A percentile compares a stretch with the other conserved stretches of the same genome.
These are phyloP conservation scores for Drosophila incognita DNA, from an alignment of 2,888 invertebrate genomes.

Conservation along the genomic window DNA sequence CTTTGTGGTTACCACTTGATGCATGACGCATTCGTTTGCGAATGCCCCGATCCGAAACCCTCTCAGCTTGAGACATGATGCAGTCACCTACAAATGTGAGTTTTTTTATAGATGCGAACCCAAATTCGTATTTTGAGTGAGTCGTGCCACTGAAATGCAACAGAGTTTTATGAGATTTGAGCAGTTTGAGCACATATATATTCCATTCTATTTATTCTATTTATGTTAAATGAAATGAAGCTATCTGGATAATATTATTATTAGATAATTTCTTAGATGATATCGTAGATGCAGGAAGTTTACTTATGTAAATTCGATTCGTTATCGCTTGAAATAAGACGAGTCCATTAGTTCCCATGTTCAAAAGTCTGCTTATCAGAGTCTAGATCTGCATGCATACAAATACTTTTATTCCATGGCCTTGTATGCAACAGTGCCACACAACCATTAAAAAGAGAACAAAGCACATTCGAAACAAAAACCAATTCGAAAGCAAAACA, in stretches of 20 bases:
- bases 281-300: slow-evolving; percentile 7
- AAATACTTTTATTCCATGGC: slow-evolving; percentile 27
- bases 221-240: background rate
- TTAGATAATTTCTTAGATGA: background rate
- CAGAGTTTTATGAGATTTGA: background rate
- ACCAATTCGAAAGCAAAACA: slow-evolving; percentile 8
- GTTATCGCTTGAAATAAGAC: slow-evolving; percentile 30
- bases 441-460: slow-evolving; percentile 35
- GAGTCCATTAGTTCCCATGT: slow-evolving; percentile 28
- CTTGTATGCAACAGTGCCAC: slow-evolving; percentile 16
- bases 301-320: slow-evolving; percentile 36
- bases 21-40: slow-evolving; percentile 64
- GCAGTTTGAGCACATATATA: slow-evolving; percentile 4
- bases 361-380: slow-evolving; percentile 23
- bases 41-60: background rate
- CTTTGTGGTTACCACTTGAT: slow-evolving; percentile 51
- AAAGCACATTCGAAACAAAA: slow-evolving; percentile 36
- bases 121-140: slow-evolving; percentile 3
- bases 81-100: slow-evolving; percentile 1
- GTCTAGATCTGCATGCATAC: slow-evolving; percentile 31
- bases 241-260: background rate
- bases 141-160: slow-evolving; percentile 2
- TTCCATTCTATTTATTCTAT: background rate
- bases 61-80: slow-evolving; percentile 7
- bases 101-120: background rate